Base-by-base conservation (phyloP, 2,888 invertebrate genomes). In the Drosophila atripex region DNA sequence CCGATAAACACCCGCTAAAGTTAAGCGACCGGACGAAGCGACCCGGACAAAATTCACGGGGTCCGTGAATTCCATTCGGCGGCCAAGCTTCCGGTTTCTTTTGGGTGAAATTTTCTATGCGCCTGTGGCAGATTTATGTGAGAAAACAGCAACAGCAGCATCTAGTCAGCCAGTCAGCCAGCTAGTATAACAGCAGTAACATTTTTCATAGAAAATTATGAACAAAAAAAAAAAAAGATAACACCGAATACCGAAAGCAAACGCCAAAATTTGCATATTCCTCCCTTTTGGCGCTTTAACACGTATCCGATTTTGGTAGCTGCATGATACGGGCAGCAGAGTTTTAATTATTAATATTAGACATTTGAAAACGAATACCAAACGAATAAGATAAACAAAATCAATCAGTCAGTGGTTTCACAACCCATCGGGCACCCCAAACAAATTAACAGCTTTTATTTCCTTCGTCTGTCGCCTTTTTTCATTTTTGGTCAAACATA, bases 51-150 rank as follows among this genome's bases (percentile, higher is more conserved):
- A 49, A 35, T 35, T 35, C 70, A 66, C 70, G 56, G 60, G 70
- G 78, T 69, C 84, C 71, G n/a, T n/a, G n/a, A n/a, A 80, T 88
- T 71, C 87, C 85, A 84, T 71, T 86, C 82, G 84, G 76, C 75
- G 84, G 79, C 28, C 86, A 66, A 49, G 87, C 82, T 82, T 82
- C 82, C 82, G 82, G 87, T 82, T 88, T 71, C 76, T 80, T 88
- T 88, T 84, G 65, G 88, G 89, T 88, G 84, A 88, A 88, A 88
- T 88, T 84, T 88, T 76, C 77, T 72, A 75, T 80, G 63, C 76
- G 71, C 88, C 88, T 88, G 61, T 56, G 77, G 80, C 84, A 82
- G 86, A 85, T 85, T 85, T 85, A 85, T 85, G 84, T 85, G 84
- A 86, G 84, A 85, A 84, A 88, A 66, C 57, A 75, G 21, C 52